phyloP scores from a whole-genome alignment of 2,888 invertebrate species.

The Nephrotoma guestfalica region DNA sequence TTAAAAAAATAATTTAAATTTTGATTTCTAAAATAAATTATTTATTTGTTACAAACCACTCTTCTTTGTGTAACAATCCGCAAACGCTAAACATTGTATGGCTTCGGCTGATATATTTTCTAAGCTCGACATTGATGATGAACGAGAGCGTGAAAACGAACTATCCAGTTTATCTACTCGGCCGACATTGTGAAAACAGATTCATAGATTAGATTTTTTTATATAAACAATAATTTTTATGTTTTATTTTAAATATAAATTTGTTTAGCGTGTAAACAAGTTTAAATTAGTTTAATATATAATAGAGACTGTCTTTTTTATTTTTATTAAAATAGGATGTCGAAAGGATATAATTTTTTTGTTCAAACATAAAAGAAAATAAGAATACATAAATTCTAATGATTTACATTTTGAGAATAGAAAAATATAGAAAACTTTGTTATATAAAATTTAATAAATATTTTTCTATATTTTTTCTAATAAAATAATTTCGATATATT shows the following conservation, averaged over 20 bases:
- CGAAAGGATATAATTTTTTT: neutral
- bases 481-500: neutral
- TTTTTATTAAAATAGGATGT: neutral
- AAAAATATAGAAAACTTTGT: neutral
- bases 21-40: neutral
- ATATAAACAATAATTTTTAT: neutral
- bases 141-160: slow-evolving; percentile 90
- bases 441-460: neutral
- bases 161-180: slow-evolving; percentile 93
- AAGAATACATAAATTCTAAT: neutral
- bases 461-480: neutral
- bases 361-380: neutral
- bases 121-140: slow-evolving; percentile 94
- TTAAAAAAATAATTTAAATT: slow-evolving; percentile 7
- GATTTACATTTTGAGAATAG: neutral
- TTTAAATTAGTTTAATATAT: neutral
- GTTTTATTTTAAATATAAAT: neutral
- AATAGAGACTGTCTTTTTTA: neutral
- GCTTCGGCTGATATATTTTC: slow-evolving; percentile 95
- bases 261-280: neutral
- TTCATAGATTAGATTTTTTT: slow-evolving; percentile 1
- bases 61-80: slow-evolving; percentile 89
- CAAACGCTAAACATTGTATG: slow-evolving; percentile 89
- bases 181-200: slow-evolving; percentile 33
- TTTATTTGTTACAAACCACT: slow-evolving; percentile 46